These are phyloP conservation scores for Clarias macrocephalus DNA, from an alignment of 2,113 vertebrate species.

Conservation along the genomic window DNA sequence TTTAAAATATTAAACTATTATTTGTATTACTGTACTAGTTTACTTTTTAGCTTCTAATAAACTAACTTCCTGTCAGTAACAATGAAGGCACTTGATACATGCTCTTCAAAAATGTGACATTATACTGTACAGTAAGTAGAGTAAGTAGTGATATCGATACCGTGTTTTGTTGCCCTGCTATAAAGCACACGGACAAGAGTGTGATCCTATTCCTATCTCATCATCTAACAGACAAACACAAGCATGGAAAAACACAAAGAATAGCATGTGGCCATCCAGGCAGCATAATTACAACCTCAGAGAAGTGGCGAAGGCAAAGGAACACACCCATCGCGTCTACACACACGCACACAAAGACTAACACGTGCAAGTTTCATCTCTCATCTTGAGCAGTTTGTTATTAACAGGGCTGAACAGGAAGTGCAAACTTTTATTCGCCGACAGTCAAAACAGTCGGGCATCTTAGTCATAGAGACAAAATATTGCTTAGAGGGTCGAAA, in stretches of 20 bases:
- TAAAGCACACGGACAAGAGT: neutral
- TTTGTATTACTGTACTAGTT: neutral
- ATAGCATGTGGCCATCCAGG: slow-evolving; percentile 43
- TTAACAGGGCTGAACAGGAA: slow-evolving; percentile 19
- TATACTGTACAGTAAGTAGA: neutral
- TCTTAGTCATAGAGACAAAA: slow-evolving; percentile 2
- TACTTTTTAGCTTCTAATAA: neutral
- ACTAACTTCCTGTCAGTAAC: neutral
- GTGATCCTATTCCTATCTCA: slow-evolving; percentile 20
- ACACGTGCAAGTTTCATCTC: slow-evolving; percentile 18
- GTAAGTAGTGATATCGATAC: neutral
- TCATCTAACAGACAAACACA: slow-evolving; percentile 30
- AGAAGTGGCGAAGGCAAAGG: slow-evolving; percentile 39
- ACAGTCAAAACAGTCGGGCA: neutral
- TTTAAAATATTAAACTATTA: neutral
- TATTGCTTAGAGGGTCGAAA: neutral
- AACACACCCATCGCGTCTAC: slow-evolving; percentile 53
- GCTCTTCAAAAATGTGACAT: neutral
- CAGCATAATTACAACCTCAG: slow-evolving; percentile 54
- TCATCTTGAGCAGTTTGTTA: slow-evolving; percentile 26
- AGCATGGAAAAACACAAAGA: slow-evolving; percentile 46
- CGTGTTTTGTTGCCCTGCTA: neutral
- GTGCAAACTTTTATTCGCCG: neutral
- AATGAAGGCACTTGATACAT: neutral
- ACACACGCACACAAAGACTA: slow-evolving; percentile 27